A percentile compares a stretch with the other conserved stretches of the same genome.
Conservation (phyloP, 2,113 vertebrate species). For the Caloenas nicobarica region DNA sequence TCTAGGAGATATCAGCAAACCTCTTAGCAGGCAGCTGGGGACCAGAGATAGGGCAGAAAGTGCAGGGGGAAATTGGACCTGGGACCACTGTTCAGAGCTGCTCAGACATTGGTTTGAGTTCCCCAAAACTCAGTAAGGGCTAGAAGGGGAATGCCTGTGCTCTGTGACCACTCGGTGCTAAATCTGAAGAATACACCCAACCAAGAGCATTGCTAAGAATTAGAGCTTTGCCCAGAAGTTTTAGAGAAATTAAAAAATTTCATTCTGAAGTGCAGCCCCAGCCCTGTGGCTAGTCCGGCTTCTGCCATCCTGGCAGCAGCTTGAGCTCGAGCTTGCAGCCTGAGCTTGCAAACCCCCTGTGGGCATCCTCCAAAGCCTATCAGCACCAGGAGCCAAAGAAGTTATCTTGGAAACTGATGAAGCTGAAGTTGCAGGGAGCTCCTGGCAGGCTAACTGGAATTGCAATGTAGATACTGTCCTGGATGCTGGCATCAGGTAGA, state of each 20-base stretch:
- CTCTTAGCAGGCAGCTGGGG: not conserved
- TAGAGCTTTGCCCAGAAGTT: not conserved
- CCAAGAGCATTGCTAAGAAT: not conserved
- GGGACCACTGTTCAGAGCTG: not conserved
- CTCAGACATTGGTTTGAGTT: not conserved
- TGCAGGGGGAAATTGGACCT: not conserved
- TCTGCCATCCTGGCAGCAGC: not conserved
- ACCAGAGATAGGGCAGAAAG: not conserved
- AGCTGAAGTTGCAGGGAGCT: not conserved
- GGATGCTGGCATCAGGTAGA: not conserved
- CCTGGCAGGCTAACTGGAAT: not conserved
- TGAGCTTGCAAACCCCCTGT: not conserved
- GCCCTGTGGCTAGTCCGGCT: not conserved
- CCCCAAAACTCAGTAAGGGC: not conserved
- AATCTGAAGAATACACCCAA: not conserved
- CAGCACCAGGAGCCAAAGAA: not conserved
- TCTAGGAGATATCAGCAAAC: not conserved
- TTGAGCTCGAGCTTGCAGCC: not conserved
- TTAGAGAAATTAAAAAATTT: not conserved
- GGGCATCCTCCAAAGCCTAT: not conserved
- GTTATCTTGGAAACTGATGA: not conserved
- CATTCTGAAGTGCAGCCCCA: not conserved
- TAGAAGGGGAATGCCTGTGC: not conserved
- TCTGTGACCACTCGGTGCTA: not conserved
- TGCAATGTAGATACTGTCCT: fast-evolving